These are phyloP conservation scores for Neoascia interrupta DNA, from an alignment of 2,888 invertebrate genomes.

Conservation along the genomic window DNA sequence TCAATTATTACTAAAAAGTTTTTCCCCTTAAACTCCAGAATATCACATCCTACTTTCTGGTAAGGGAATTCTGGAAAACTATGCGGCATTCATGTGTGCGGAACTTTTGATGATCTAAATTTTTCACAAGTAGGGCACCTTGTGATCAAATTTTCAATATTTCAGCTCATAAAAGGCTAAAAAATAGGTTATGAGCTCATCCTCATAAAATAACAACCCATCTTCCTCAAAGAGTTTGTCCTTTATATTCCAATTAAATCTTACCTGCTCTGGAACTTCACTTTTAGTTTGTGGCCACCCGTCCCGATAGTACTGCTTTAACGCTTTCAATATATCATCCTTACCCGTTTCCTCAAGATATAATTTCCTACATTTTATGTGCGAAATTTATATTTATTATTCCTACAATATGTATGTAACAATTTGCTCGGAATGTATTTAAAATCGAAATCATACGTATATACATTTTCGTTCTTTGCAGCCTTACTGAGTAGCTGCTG, in stretches of 20 bases:
- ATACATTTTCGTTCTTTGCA: slow-evolving; percentile 71
- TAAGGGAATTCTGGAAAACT: slow-evolving; percentile 23
- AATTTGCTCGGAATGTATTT: slow-evolving; percentile 5
- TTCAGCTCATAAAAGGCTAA: background rate
- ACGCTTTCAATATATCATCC: slow-evolving; percentile 22
- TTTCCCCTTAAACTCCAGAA: slow-evolving; percentile 34
- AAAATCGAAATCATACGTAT: slow-evolving; percentile 66
- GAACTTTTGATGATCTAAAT: slow-evolving; percentile 1
- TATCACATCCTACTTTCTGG: slow-evolving; percentile 38
- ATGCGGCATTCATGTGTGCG: slow-evolving; percentile 9
- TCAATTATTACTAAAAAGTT: slow-evolving; percentile 12
- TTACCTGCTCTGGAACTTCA: background rate
- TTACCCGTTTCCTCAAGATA: slow-evolving; percentile 33
- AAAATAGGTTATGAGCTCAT: slow-evolving; percentile 14
- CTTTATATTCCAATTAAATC: slow-evolving; percentile 3
- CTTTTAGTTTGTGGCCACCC: background rate
- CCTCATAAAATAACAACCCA: slow-evolving; percentile 8
- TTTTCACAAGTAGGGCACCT: slow-evolving; percentile 21
- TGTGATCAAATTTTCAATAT: slow-evolving; percentile 10
- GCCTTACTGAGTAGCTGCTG: slow-evolving; percentile 42
- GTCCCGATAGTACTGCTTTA: background rate
- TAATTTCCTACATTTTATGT: slow-evolving; percentile 13
- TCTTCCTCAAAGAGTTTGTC: slow-evolving; percentile 18
- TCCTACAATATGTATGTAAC: slow-evolving; percentile 8
- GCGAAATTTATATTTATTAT: slow-evolving; percentile 34